Conservation (phyloP, 2,797 vertebrate genomes). For the Alca torda region DNA sequence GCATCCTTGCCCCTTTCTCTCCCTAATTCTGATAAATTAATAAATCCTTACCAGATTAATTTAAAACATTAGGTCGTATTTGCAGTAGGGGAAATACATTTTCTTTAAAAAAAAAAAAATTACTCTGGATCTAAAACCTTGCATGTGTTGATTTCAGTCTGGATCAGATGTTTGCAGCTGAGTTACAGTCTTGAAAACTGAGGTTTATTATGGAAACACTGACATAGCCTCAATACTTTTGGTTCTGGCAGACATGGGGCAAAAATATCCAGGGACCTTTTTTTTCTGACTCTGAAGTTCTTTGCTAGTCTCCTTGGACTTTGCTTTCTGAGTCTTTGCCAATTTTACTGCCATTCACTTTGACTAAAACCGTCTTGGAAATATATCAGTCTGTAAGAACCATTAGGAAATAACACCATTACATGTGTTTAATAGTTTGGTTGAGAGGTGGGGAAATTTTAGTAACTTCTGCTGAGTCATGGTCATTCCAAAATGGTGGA, state of each 20-base stretch:
- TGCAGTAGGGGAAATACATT: background rate
- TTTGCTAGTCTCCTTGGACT: conserved; percentile 44
- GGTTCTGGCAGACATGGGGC: conserved; percentile 8
- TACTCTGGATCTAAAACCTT: background rate
- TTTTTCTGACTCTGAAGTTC: conserved; percentile 29
- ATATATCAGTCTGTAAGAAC: conserved; percentile 16
- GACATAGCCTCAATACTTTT: conserved; percentile 54
- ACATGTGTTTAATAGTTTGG: conserved; percentile 31
- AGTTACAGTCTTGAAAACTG: conserved; percentile 42
- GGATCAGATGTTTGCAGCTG: conserved; percentile 29
- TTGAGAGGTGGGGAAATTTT: background rate
- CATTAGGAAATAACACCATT: conserved; percentile 24
- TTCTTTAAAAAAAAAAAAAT: background rate
- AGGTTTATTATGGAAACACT: conserved; percentile 64
- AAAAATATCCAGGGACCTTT: conserved; percentile 52
- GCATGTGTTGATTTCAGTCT: conserved; percentile 24
- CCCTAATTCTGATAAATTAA: background rate
- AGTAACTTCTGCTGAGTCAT: conserved; percentile 41
- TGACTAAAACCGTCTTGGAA: background rate
- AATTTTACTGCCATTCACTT: conserved; percentile 37
- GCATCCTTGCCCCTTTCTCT: background rate
- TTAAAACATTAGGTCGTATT: background rate
- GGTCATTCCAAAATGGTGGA: conserved; percentile 31
- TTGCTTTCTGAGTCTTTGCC: conserved; percentile 46
- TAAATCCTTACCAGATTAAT: background rate